A percentile compares a stretch with the other conserved stretches of the same genome.
Conservation (phyloP, 2,888 invertebrate genomes). For the Rotaria magnacalcarata region DNA sequence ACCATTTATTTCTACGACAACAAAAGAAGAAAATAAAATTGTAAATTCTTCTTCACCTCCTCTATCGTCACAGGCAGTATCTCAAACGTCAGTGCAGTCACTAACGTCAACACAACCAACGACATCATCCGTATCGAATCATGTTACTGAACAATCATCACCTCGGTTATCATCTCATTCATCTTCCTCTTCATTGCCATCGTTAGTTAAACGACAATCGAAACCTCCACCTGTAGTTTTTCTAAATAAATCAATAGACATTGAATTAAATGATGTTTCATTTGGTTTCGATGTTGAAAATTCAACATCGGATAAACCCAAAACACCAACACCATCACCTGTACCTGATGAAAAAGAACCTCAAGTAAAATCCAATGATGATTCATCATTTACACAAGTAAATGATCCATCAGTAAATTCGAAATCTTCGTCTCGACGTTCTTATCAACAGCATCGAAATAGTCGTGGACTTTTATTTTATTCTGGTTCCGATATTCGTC, state of each 20-base stretch:
- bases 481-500: neutral
- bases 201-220: neutral
- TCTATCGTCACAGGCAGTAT: neutral
- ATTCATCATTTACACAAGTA: neutral
- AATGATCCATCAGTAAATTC: neutral
- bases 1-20: neutral
- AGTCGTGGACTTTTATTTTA: neutral
- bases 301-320: neutral
- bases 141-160: neutral
- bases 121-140: neutral
- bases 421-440: neutral
- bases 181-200: conserved; percentile 2
- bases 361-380: too few species aligned
- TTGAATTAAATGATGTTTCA: conserved; percentile 13
- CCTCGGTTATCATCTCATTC: conserved; percentile 28
- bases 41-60: neutral
- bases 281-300: conserved; percentile 26
- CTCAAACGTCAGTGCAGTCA: neutral
- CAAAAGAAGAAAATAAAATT: neutral
- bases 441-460: neutral
- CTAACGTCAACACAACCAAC: neutral
- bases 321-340: neutral
- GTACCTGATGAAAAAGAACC: neutral
- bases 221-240: conserved; percentile 20
- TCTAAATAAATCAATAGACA: conserved; percentile 13